These are phyloP conservation scores for Chaetodon auriga DNA, from an alignment of 2,113 vertebrate genomes.

Conservation along the genomic window DNA sequence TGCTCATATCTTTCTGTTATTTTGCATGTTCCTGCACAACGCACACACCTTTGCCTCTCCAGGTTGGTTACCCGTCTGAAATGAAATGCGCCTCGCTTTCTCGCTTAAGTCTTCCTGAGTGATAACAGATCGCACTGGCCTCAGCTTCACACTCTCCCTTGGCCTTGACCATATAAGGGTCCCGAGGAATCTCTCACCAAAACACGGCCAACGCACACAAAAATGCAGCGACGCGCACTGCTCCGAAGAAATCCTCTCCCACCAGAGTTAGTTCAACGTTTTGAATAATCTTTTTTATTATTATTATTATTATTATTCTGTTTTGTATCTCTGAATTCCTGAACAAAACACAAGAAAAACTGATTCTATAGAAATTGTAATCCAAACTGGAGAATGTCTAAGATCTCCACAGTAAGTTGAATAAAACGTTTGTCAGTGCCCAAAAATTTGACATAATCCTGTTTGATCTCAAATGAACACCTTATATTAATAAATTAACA, in stretches of 20 bases:
- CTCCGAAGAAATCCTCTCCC: slow-evolving; percentile 13
- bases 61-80: neutral
- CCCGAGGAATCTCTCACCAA: slow-evolving; percentile 77
- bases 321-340: neutral
- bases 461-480: neutral
- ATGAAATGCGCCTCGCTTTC: slow-evolving; percentile 51
- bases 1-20: neutral
- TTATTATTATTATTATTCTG: too few species aligned
- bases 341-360: slow-evolving; percentile 1
- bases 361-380: too few species aligned
- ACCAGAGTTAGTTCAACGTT: neutral
- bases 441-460: neutral
- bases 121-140: slow-evolving; percentile 75
- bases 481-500: neutral
- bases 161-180: slow-evolving; percentile 87
- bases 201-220: slow-evolving; percentile 70
- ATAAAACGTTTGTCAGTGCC: neutral
- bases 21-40: slow-evolving; percentile 8
- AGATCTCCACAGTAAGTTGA: neutral
- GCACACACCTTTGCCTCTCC: slow-evolving; percentile 17
- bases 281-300: neutral
- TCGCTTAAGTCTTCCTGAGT: slow-evolving; percentile 63
- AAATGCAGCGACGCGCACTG: slow-evolving; percentile 49
- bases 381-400: neutral
- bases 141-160: slow-evolving; percentile 63